A percentile compares a stretch with the other conserved stretches of the same genome.
Conservation (phyloP, 2,797 vertebrate species). For the Lepidocolaptes lacrymiger region DNA sequence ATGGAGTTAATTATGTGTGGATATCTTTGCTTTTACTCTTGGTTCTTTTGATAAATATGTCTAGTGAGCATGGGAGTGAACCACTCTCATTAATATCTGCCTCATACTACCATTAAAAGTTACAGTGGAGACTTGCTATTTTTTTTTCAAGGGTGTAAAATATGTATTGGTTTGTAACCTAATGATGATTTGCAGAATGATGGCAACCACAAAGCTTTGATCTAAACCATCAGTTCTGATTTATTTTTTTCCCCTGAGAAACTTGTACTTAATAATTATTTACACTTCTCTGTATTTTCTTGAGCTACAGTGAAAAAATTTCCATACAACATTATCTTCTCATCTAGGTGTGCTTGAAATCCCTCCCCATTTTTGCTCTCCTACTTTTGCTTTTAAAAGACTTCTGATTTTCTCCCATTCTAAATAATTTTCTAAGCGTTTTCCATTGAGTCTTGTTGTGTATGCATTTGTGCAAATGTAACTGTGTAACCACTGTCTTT, state of each 20-base stretch:
- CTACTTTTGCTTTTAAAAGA: not conserved
- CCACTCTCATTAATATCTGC: not conserved
- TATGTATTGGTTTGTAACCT: not conserved
- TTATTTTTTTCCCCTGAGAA: not conserved
- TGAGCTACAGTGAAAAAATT: not conserved
- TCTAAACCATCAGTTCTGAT: not conserved
- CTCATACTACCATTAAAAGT: not conserved
- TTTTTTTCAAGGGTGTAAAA: not conserved
- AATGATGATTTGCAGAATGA: not conserved
- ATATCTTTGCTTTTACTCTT: not conserved
- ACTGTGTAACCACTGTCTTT: not conserved
- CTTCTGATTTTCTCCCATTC: not conserved
- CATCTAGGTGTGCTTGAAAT: not conserved
- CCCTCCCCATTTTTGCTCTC: not conserved
- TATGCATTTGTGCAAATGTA: not conserved
- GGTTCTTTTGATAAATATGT: not conserved
- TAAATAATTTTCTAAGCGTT: not conserved
- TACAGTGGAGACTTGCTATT: not conserved
- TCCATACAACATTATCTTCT: not conserved
- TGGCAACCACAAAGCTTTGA: not conserved
- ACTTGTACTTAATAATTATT: not conserved
- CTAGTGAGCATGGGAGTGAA: not conserved
- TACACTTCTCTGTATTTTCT: not conserved
- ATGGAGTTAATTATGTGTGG: not conserved
- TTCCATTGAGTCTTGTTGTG: not conserved